These are phyloP conservation scores for Sitobion miscanthi DNA, from an alignment of 1,140 invertebrate genomes.

Conservation along the genomic window DNA sequence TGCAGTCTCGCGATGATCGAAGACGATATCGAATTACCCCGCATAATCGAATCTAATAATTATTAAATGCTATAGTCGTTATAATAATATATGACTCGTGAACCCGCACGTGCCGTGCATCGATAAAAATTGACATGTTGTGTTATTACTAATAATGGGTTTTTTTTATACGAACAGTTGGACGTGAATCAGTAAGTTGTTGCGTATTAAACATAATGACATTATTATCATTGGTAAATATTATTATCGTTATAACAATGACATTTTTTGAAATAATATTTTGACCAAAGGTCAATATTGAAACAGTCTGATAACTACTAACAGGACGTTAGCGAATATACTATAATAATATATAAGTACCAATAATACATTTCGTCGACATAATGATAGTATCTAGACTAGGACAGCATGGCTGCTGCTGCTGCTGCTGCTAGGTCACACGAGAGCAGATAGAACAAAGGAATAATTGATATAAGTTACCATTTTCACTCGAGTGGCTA, in stretches of 20 bases:
- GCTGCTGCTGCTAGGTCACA: no score
- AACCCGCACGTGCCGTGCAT: neutral
- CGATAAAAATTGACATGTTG: neutral
- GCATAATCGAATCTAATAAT: no score
- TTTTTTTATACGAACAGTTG: neutral
- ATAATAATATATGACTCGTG: neutral
- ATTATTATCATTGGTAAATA: neutral
- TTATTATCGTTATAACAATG: neutral
- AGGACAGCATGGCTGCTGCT: neutral
- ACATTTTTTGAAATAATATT: neutral
- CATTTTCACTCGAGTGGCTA: neutral
- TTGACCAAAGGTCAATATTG: neutral
- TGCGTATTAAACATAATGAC: neutral
- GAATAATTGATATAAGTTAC: neutral
- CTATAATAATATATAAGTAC: neutral
- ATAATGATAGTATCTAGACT: neutral
- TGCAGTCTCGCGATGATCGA: no score
- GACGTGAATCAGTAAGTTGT: neutral
- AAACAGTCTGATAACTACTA: neutral
- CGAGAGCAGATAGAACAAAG: neutral
- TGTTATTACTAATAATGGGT: neutral
- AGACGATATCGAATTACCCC: no score
- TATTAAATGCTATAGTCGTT: no score
- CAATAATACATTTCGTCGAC: neutral
- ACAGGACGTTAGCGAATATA: neutral